Base-by-base conservation (phyloP, 37 sponge, comb jelly and placozoan genomes). In the Lycopodina hypogea region DNA sequence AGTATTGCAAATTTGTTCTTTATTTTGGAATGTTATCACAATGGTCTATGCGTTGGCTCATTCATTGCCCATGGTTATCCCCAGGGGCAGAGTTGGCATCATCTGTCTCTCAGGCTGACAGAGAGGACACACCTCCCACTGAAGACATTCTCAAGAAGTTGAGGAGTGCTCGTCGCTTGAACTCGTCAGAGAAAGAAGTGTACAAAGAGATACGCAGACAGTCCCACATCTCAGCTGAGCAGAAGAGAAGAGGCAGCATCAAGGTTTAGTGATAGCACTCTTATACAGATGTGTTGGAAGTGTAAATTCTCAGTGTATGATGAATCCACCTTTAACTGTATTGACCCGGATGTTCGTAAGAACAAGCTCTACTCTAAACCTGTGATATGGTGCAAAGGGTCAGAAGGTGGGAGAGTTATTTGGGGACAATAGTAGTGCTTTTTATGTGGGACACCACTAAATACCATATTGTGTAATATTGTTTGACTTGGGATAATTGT, bases 211-310 rank as follows among this genome's bases (percentile, higher is more conserved):
- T 85, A 0, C 53, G 92, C 40, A 79, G 95, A 68, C 86, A 86
- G 84, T 91, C 92, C 21, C 95, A 94, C 71, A 90, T 91, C 55
- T 74, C 92, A 29, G 91, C 95, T 56, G 95, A 94, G 72, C 95
- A 94, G 73, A 94, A 88, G 75, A 75, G 95, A 33, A 42, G 95
- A 28, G 95, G 92, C 7, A 91, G 83, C 55, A 94, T 94, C 56
- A 91, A 91, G 85, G 90, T 89, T 40, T 33, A 61, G 40, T 38
- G 38, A 38, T 24, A 32, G 39, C 68, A 22, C 8, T 78, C 26
- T 62, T 23, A 30, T 12, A 6, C 39, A 21, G 65, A 22, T 53
- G 51, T 9, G 64, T 17, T 35, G 15, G 24, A 42, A n/a, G 28
- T 42, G 48, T 40, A 23, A 42, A 8, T 28, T 36, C 7, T 53